These are phyloP conservation scores for Xanthia togata DNA, from an alignment of 2,888 invertebrate genomes.

Conservation along the genomic window DNA sequence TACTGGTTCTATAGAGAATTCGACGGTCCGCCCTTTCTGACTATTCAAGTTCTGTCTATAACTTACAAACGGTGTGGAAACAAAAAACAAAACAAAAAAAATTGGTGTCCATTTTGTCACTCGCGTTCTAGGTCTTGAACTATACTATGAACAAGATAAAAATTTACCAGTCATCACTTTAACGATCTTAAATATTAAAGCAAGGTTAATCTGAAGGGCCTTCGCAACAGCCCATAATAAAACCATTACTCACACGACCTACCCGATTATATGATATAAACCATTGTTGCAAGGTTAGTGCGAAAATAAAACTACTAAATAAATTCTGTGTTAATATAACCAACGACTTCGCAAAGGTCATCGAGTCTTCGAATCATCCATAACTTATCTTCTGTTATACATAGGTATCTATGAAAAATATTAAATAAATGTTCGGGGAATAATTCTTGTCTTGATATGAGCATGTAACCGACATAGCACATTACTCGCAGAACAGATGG, in stretches of 20 bases:
- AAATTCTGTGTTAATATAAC: conserved; percentile 34
- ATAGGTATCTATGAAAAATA: not conserved
- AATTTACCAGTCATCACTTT: conserved; percentile 23
- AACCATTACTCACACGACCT: conserved; percentile 76
- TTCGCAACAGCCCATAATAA: conserved; percentile 67
- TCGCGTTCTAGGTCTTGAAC: conserved; percentile 4
- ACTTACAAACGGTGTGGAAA: not conserved
- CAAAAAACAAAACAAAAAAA: not conserved
- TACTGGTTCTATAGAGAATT: not conserved
- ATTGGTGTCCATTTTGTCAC: not conserved
- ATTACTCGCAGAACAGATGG: too few relatives aligned
- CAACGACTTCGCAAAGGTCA: conserved; percentile 35
- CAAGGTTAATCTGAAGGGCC: conserved; percentile 67
- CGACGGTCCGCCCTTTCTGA: not conserved
- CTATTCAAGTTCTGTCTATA: not conserved
- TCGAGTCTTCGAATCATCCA: conserved; percentile 19
- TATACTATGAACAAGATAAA: conserved; percentile 38
- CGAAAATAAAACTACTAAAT: conserved; percentile 50
- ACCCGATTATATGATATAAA: conserved; percentile 66
- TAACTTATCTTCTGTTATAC: conserved; percentile 17
- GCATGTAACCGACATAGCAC: too few relatives aligned
- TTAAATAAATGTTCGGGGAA: not conserved
- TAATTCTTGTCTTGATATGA: not conserved
- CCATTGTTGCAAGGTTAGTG: conserved; percentile 61
- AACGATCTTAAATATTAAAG: conserved; percentile 34